These are phyloP conservation scores for Pungitius pungitius DNA, from an alignment of 2,113 vertebrate species.

Conservation along the genomic window DNA sequence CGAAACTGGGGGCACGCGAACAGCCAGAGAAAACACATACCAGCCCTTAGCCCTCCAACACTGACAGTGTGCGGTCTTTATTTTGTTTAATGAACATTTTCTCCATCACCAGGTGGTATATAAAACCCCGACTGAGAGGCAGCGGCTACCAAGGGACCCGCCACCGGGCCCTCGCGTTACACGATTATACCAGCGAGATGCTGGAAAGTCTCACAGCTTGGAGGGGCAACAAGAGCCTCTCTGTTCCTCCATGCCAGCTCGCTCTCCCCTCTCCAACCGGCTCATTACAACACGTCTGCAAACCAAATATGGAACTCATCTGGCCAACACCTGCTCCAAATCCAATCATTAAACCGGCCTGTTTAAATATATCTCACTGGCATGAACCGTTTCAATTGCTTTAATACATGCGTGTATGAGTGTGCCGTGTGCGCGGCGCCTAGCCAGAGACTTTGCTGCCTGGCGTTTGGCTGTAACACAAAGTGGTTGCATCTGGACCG, in stretches of 20 bases:
- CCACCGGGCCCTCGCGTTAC: constrained; percentile 51
- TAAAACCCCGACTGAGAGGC: constrained; percentile 60
- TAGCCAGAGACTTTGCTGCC: constrained; percentile 19
- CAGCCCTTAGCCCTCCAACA: constrained; percentile 40
- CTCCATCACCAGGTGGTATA: constrained; percentile 55
- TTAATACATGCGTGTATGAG: constrained; percentile 45
- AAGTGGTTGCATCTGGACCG: constrained; percentile 2
- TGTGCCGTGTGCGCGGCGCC: constrained; percentile 29
- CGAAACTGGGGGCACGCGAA: constrained; percentile 47
- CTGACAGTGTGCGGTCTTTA: constrained; percentile 58
- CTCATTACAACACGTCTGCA: constrained; percentile 73
- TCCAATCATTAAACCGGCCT: constrained; percentile 74
- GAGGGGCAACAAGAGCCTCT: constrained; percentile 69
- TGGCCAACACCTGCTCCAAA: constrained; percentile 76
- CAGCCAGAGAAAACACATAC: constrained; percentile 71
- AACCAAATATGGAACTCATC: constrained; percentile 75
- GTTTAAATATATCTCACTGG: constrained; percentile 71
- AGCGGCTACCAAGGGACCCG: constrained; percentile 44
- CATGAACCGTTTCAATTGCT: constrained; percentile 60
- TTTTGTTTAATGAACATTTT: constrained; percentile 66
- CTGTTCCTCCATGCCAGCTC: constrained; percentile 64
- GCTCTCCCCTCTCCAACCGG: constrained; percentile 45
- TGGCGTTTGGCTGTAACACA: constrained; percentile 18
- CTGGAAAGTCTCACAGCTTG: constrained; percentile 65
- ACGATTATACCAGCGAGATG: constrained; percentile 62